These are phyloP conservation scores for Gallinago media DNA, from an alignment of 2,113 vertebrate species.

Conservation along the genomic window DNA sequence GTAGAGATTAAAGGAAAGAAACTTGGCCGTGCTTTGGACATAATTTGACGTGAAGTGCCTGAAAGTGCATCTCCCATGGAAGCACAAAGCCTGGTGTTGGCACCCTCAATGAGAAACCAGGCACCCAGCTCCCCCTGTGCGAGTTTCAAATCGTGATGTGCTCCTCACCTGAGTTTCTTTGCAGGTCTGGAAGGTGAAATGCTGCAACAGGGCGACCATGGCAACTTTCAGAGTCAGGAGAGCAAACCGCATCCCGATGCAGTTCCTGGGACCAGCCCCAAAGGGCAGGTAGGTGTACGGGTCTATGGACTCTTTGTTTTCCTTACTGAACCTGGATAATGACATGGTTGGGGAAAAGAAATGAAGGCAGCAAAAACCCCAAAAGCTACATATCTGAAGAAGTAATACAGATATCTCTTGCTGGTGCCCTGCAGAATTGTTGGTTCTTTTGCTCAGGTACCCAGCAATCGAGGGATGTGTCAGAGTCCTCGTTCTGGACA, in stretches of 20 bases:
- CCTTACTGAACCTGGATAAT: conserved; percentile 83
- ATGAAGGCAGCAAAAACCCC: background rate
- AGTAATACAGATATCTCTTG: too few relatives aligned
- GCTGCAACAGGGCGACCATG: conserved; percentile 74
- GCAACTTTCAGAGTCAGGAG: conserved; percentile 80
- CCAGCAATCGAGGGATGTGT: fast-evolving
- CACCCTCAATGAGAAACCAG: fast-evolving
- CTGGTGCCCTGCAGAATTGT: background rate
- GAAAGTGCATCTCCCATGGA: background rate
- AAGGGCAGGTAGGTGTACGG: conserved; percentile 84
- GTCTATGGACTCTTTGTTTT: conserved; percentile 76
- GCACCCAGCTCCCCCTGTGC: fast-evolving
- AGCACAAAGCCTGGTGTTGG: fast-evolving
- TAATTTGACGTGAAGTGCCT: fast-evolving
- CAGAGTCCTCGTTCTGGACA: fast-evolving
- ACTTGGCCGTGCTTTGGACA: fast-evolving
- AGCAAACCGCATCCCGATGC: conserved; percentile 87
- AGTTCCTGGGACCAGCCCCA: conserved; percentile 86
- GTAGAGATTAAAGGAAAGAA: background rate
- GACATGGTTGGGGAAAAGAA: background rate
- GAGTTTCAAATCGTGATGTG: fast-evolving
- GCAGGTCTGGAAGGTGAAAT: conserved; percentile 80
- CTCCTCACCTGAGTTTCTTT: conserved; percentile 84
- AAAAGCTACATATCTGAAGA: background rate
- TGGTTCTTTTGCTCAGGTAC: background rate